These are phyloP conservation scores for Daphoenositta chrysoptera DNA, from an alignment of 2,113 vertebrate genomes.

Conservation along the genomic window DNA sequence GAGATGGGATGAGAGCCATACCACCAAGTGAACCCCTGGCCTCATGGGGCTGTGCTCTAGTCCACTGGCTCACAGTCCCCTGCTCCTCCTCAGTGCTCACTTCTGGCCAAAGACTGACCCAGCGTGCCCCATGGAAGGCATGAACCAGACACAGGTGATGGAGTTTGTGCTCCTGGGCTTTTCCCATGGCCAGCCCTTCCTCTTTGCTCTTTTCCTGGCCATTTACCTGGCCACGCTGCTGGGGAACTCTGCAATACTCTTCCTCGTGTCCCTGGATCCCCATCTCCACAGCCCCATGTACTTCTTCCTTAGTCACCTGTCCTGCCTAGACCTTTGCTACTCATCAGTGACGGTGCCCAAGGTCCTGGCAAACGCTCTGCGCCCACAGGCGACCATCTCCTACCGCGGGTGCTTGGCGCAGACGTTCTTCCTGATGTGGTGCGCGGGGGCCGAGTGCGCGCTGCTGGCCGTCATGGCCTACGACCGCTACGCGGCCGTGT, in stretches of 20 bases:
- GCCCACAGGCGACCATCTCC: neutral
- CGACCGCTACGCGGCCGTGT: neutral
- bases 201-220: neutral
- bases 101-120: neutral
- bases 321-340: conserved; percentile 36
- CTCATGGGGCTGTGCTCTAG: fast-evolving
- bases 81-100: neutral
- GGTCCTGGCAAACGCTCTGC: neutral
- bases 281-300: conserved; percentile 47
- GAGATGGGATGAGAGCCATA: neutral
- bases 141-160: neutral
- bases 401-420: neutral
- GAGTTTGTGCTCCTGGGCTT: conserved; percentile 24
- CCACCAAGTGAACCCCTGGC: neutral
- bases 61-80: neutral
- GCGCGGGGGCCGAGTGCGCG: fast-evolving
- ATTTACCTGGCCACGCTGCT: neutral
- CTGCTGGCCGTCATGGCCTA: conserved; percentile 39
- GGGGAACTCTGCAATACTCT: neutral
- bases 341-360: neutral
- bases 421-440: conserved; percentile 7
- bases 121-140: neutral
- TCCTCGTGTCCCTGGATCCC: neutral
- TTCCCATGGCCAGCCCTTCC: neutral
- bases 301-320: conserved; percentile 39